phyloP scores from a whole-genome alignment of 1,140 invertebrate species.

The Drosophila pruinosa region DNA sequence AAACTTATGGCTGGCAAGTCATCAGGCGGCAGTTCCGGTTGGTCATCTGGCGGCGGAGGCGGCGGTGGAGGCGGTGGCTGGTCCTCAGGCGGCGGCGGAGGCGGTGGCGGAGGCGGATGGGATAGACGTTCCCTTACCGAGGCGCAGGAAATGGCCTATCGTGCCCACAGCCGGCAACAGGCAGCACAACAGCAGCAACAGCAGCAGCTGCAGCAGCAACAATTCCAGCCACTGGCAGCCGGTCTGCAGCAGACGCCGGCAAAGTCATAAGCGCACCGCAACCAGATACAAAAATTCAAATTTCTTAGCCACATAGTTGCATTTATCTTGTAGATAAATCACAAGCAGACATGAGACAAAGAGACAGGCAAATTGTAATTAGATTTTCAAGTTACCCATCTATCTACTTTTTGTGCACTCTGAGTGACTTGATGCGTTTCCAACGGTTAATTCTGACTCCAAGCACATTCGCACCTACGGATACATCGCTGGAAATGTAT shows the following conservation, averaged over 20 bases:
- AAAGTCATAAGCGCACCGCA: constrained; percentile 59
- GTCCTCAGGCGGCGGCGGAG: constrained; percentile 84
- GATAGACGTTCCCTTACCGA: constrained; percentile 83
- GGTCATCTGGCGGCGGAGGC: constrained; percentile 84
- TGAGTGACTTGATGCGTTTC: constrained; percentile 55
- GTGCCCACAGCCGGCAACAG: constrained; percentile 83
- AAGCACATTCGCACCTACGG: constrained; percentile 67
- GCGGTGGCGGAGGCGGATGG: constrained; percentile 82
- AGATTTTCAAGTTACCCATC: constrained; percentile 46
- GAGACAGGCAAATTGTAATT: constrained; percentile 64
- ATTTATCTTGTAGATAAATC: constrained; percentile 78
- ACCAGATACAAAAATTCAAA: constrained; percentile 21
- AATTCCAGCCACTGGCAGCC: constrained; percentile 37
- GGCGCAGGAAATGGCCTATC: constrained; percentile 88
- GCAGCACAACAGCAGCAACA: constrained; percentile 30
- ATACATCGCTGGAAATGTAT: constrained; percentile 69
- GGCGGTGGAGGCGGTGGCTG: constrained; percentile 85
- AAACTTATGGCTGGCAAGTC: constrained; percentile 88
- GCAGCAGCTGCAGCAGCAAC: constrained; percentile 40
- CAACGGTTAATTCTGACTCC: constrained; percentile 57
- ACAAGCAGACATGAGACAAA: constrained; percentile 26
- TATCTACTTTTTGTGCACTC: constrained; percentile 43
- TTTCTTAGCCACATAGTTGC: constrained; percentile 52
- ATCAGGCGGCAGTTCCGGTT: constrained; percentile 84
- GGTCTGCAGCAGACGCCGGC: constrained; percentile 33